Evolutionary conservation across 2,888 invertebrate species (phyloP), one percentile per base, ranked within the genome.

Genomic region (Xylophagus ater): DNA sequence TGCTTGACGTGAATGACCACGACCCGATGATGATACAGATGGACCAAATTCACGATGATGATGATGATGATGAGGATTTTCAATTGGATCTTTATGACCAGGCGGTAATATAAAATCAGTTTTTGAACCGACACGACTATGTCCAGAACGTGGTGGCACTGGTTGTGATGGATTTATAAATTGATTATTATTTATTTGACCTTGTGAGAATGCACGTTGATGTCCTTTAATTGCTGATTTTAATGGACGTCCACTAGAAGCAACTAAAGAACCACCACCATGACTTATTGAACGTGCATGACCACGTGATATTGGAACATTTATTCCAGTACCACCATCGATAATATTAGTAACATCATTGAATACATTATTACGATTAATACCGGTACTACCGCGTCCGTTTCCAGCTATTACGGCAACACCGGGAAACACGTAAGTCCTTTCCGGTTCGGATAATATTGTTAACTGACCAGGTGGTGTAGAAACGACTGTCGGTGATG

Each of bases 81-180:
- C 76, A 54, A 84, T 79, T 21, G 71, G 66, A 47, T 87, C 86
- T 49, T 85, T 78, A 60, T 89, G 86, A 0, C 85, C 86, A 0
- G 86, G 84, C 1, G 89, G 89, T 43, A 89, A 68, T 49, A 87
- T 88, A 56, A 89, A 89, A 57, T 89, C 89, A 2, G 89, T 89
- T 58, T 82, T 84, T 45, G 87, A 87, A 43, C 82, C 82, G 18
- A 84, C 78, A 33, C 88, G 75, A 59, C 78, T 82, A 68, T 87
- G 86, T 1, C 83, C 82, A 8, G 76, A 72, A 28, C 68, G 52
- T 48, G 41, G 43, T 14, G 57, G 54, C 10, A 34, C 28, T 4
- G n/a, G n/a, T 9, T 61, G 55, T 46, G 58, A 60, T 39, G 55
- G 58, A 28, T 57, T 67, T 46, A 59, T 71, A 2, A 54, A 46